These are phyloP conservation scores for Melanotaenia pygmaea DNA, from an alignment of 2,797 vertebrate species.

Conservation along the genomic window DNA sequence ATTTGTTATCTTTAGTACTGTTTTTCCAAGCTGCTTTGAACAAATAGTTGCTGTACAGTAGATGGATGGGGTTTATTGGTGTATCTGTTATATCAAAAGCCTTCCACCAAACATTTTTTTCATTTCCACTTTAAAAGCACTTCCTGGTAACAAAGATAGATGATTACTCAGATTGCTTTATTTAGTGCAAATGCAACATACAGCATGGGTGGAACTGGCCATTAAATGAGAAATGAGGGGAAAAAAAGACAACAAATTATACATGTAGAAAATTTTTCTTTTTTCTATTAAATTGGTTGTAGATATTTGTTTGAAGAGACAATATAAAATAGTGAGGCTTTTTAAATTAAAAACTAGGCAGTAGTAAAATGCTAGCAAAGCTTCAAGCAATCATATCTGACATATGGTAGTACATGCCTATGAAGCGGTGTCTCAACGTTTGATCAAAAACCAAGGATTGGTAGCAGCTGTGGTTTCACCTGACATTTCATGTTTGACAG, in stretches of 20 bases:
- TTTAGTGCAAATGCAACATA: not conserved
- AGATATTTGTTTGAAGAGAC: not conserved
- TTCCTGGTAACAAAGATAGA: not conserved
- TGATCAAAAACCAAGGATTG: constrained; percentile 4
- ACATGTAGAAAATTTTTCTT: not conserved
- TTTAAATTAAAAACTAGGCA: not conserved
- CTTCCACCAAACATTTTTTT: not conserved
- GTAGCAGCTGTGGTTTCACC: not conserved
- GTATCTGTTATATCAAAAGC: not conserved
- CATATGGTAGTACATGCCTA: not conserved
- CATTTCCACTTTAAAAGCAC: not conserved
- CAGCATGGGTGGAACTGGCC: not conserved
- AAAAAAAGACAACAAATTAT: not conserved
- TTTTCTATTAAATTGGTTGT: no score
- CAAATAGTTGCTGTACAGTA: not conserved
- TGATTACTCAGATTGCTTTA: not conserved
- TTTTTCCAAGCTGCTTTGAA: no score
- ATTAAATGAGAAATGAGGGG: not conserved
- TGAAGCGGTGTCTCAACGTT: not conserved
- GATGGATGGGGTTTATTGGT: no score
- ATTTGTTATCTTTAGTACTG: no score
- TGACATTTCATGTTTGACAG: constrained; percentile 30
- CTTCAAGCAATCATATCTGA: not conserved
- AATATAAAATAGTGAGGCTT: not conserved
- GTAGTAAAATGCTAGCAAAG: not conserved